A percentile compares a stretch with the other conserved stretches of the same genome.
Conservation (phyloP, 2,113 vertebrate species). For the Mellivora capensis region DNA sequence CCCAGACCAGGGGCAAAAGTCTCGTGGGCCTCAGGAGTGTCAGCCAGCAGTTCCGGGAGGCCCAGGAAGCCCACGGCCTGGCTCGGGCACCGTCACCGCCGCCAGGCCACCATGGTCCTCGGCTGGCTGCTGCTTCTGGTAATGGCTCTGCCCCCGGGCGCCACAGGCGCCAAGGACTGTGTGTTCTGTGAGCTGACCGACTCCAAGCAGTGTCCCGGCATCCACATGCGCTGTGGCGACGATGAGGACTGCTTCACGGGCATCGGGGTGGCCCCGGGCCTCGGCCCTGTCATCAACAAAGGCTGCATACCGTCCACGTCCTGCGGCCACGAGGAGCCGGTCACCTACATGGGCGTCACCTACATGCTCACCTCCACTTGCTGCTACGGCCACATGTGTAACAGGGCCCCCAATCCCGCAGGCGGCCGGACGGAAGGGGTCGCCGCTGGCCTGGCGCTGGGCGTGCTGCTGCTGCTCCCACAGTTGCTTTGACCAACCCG, state of each 20-base stretch:
- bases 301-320: constrained; percentile 47
- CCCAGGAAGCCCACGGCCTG: not conserved
- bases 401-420: rapidly evolving
- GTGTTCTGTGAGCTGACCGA: constrained; percentile 71
- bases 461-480: not conserved
- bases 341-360: constrained; percentile 71
- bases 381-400: constrained; percentile 64
- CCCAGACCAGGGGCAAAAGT: not conserved
- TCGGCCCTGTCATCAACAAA: constrained; percentile 64
- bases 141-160: not conserved
- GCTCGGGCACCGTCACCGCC: not conserved
- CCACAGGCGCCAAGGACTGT: constrained; percentile 41
- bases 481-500: not conserved
- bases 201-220: not conserved
- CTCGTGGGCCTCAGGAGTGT: rapidly evolving
- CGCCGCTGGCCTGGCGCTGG: not conserved
- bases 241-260: constrained; percentile 73
- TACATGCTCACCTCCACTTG: constrained; percentile 73
- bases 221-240: constrained; percentile 53
- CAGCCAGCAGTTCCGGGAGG: not conserved
- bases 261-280: constrained; percentile 37
- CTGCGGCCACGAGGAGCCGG: constrained; percentile 67
- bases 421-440: rapidly evolving
- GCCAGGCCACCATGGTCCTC: constrained; percentile 32
- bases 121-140: constrained; percentile 44